Base-by-base conservation (phyloP, 2,888 invertebrate species). In the Caenorhabditis imperialis region DNA sequence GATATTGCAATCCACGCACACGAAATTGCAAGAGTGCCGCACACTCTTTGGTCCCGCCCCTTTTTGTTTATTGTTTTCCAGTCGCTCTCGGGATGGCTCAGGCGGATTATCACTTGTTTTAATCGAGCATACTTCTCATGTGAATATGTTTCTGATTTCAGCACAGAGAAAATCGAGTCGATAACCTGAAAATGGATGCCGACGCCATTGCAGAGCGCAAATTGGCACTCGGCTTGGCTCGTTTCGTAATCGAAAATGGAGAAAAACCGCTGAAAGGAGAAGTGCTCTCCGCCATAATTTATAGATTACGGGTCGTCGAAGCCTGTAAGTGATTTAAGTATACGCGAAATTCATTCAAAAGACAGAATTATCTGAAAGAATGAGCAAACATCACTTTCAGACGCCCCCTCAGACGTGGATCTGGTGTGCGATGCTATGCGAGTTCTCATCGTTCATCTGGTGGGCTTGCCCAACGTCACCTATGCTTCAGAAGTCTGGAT, bases 401-500 rank as follows among this genome's bases (percentile, higher is more conserved):
- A 62, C 23, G 16, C 20, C 22, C 50, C 27, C 20, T 33, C 35
- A 3, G 72, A 72, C 23, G 53, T 72, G 2, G 55, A 72, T 23
- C 22, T 44, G 12, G 44, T 72, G 33, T 57, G 72, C 40, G 58
- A 58, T 27, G 63, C 72, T 3, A 27, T 62, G 20, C 58, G 48
- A 45, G 53, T 57, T 8, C 16, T 72, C 4, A 65, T 60, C 27
- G 1, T 40, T n/a, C 37, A 54, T 30, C 48, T 72, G 6, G 60
- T 65, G 7, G n/a, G 60, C 0, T 27, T 72, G 5, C 51, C 62
- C 1, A 38, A 63, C 7, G 16, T 65, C 3, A 45, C 60, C 1
- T 72, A 53, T 27, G 53, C 58, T 16, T 54, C 72, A 7, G 72
- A 72, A 40, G 47, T 65, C 7, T 72, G 72, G 72, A 53, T 72